Percentiles rank a stretch among this genome's conserved stretches.
phyloP scores from a whole-genome alignment of 1,140 invertebrate genomes.

The Camponotus vicinus region DNA sequence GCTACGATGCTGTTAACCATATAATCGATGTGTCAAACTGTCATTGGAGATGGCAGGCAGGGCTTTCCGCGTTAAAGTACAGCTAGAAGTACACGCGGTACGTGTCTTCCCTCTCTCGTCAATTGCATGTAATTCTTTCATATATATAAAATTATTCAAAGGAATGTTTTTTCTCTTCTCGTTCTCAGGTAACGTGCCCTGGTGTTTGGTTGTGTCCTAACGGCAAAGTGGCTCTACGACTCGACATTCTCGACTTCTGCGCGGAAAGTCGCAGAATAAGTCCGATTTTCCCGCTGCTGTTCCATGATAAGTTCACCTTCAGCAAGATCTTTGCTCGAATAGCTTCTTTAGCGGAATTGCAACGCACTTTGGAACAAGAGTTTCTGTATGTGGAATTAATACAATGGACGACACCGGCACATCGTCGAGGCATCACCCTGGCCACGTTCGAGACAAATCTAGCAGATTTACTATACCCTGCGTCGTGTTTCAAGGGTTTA shows the following conservation, averaged over 20 bases:
- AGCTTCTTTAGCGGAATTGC: slow-evolving; percentile 84
- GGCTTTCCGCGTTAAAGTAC: slow-evolving; percentile 83
- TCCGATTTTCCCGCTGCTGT: slow-evolving; percentile 89
- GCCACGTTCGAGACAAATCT: slow-evolving; percentile 89
- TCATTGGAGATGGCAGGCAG: slow-evolving; percentile 78
- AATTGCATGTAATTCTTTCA: neutral
- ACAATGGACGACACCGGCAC: slow-evolving; percentile 87
- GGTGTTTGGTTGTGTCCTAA: slow-evolving; percentile 92
- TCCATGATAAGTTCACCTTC: slow-evolving; percentile 89
- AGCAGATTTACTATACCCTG: slow-evolving; percentile 89
- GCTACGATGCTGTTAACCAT: slow-evolving; percentile 10
- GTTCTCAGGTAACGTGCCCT: slow-evolving; percentile 89
- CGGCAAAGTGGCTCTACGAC: slow-evolving; percentile 88
- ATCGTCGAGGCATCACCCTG: slow-evolving; percentile 84
- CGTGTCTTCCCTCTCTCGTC: slow-evolving; percentile 56
- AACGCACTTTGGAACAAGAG: slow-evolving; percentile 86
- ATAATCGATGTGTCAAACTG: slow-evolving; percentile 30
- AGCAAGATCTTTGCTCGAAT: slow-evolving; percentile 87
- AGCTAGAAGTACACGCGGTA: slow-evolving; percentile 84
- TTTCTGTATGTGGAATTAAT: slow-evolving; percentile 88
- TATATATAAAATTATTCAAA: neutral
- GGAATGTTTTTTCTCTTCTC: too few relatives aligned
- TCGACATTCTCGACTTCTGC: slow-evolving; percentile 88
- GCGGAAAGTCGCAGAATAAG: slow-evolving; percentile 87
- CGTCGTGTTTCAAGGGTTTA: slow-evolving; percentile 83